phyloP scores from a whole-genome alignment of 2,113 vertebrate species.

The Cettia cetti region DNA sequence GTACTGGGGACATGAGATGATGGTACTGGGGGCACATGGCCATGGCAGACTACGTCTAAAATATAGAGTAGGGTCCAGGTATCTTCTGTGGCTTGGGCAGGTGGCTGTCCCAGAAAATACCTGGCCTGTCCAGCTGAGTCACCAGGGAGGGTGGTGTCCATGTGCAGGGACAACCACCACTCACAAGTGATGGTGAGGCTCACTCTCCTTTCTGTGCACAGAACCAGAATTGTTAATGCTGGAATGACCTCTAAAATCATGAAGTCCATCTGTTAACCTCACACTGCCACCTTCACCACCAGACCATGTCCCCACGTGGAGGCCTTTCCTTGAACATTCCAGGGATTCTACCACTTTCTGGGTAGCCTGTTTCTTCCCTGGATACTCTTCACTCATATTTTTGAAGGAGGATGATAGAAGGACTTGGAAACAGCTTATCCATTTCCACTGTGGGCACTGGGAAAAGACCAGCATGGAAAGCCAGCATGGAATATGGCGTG shows the following conservation, averaged over 20 bases:
- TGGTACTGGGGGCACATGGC: neutral
- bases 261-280: neutral
- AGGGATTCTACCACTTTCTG: neutral
- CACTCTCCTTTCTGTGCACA: neutral
- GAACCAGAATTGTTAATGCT: neutral
- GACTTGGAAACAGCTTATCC: neutral
- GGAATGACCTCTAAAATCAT: neutral
- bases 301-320: neutral
- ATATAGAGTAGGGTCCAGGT: neutral
- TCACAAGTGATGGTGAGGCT: neutral
- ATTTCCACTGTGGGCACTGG: neutral
- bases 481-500: neutral
- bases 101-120: neutral
- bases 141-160: neutral
- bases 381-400: neutral
- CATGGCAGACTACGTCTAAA: neutral
- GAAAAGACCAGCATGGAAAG: neutral
- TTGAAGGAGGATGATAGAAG: neutral
- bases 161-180: neutral
- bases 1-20: neutral
- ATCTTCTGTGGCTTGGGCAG: neutral
- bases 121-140: neutral
- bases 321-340: neutral
- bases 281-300: neutral
- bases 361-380: neutral